Conservation (phyloP, 64 coral and sea anemone species). For the Acropora tenuis region DNA sequence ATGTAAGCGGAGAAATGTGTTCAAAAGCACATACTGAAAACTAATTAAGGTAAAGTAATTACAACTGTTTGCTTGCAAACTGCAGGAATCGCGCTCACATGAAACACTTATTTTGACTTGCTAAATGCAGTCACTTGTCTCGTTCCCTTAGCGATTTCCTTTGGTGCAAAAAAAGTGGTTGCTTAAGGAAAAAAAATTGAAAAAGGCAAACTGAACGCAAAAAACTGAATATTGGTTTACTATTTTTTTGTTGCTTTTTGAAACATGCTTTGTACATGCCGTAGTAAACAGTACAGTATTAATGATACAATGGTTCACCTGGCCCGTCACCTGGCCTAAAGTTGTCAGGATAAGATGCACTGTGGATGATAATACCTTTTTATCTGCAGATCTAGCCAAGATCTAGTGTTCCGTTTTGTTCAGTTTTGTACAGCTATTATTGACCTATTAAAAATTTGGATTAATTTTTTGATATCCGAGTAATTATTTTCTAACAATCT, state of each 20-base stretch:
- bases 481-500: not conserved
- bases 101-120: slow-evolving; percentile 27
- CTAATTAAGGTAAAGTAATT: not conserved
- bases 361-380: not conserved
- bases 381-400: not conserved
- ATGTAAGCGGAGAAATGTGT: not conserved
- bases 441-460: not conserved
- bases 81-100: not conserved
- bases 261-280: not conserved
- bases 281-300: not conserved
- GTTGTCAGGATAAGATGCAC: not conserved
- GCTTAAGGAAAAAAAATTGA: not conserved
- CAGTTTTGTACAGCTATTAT: not conserved
- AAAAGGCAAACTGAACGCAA: not conserved
- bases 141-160: not conserved
- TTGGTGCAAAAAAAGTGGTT: not conserved
- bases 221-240: not conserved
- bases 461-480: not conserved
- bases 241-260: not conserved
- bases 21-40: not conserved
- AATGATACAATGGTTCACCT: not conserved
- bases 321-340: not conserved
- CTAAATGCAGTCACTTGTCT: not conserved
- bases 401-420: not conserved
- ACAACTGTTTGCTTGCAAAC: not conserved